Evolutionary conservation across 2,888 invertebrate genomes (phyloP).

Genomic region (Alloplasta piceator): DNA sequence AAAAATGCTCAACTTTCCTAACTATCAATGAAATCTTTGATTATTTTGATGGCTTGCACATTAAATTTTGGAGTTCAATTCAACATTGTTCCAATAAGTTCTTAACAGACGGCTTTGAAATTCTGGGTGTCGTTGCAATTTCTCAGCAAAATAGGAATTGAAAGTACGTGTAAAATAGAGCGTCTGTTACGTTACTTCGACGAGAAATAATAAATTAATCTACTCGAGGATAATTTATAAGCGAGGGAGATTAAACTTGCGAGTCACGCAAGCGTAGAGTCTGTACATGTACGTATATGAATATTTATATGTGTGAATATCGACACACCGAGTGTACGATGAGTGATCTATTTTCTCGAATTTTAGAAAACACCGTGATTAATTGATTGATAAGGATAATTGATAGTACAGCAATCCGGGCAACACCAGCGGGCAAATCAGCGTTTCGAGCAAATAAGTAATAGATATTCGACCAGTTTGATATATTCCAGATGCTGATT

Average conservation of each 20-base stretch:
- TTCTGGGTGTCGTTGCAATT: too few relatives aligned
- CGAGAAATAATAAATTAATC: slow-evolving; percentile 49
- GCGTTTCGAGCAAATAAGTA: too few relatives aligned
- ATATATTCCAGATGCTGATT: too few relatives aligned
- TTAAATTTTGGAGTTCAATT: too few relatives aligned
- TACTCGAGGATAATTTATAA: slow-evolving; percentile 52
- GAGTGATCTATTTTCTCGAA: slow-evolving; percentile 50
- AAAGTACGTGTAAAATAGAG: neutral
- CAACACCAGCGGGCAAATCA: slow-evolving; percentile 49
- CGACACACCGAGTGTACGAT: neutral
- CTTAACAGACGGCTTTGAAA: too few relatives aligned
- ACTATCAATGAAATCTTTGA: too few relatives aligned
- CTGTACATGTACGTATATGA: neutral
- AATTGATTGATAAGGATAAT: slow-evolving; percentile 61
- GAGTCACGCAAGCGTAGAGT: neutral
- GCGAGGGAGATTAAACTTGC: slow-evolving; percentile 4
- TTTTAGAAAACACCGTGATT: slow-evolving; percentile 51
- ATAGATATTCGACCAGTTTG: too few relatives aligned
- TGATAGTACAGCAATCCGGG: slow-evolving; percentile 23
- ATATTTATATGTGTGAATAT: neutral
- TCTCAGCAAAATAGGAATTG: neutral
- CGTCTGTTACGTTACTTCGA: too few relatives aligned
- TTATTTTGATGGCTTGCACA: too few relatives aligned
- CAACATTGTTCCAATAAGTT: too few relatives aligned
- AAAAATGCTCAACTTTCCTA: too few relatives aligned